Evolutionary conservation across 2,888 invertebrate genomes (phyloP).

Genomic region (Mimumesa dahlbomi): DNA sequence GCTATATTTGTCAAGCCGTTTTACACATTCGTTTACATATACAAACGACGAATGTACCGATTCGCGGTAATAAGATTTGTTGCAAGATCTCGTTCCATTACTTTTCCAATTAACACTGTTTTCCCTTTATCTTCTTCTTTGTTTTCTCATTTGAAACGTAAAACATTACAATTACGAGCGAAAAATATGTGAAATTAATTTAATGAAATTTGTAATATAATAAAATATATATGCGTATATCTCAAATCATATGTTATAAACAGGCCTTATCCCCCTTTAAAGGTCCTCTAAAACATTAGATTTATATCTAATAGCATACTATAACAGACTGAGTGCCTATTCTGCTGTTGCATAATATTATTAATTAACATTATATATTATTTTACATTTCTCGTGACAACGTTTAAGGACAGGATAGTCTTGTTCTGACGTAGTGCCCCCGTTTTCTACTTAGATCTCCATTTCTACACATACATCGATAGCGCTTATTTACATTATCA

Average conservation of each 20-base stretch:
- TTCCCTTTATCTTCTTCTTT: too few relatives aligned
- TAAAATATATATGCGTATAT: conserved; percentile 64
- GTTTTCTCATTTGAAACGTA: conserved; percentile 4
- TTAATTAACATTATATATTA: conserved; percentile 77
- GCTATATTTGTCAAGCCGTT: conserved; percentile 61
- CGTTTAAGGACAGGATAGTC: conserved; percentile 49
- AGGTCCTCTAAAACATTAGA: conserved; percentile 73
- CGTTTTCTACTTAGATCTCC: conserved; percentile 65
- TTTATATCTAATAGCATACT: conserved; percentile 71
- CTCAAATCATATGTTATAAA: conserved; percentile 69
- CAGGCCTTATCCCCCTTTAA: conserved; percentile 68
- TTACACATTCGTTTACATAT: conserved; percentile 44
- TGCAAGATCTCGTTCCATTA: conserved; percentile 21
- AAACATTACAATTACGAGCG: conserved; percentile 21
- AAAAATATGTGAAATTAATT: conserved; percentile 53
- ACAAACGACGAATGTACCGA: conserved; percentile 19
- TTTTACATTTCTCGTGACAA: conserved; percentile 74
- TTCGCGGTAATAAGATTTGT: background rate
- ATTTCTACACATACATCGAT: conserved; percentile 68
- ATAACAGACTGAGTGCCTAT: conserved; percentile 71
- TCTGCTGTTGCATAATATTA: conserved; percentile 72
- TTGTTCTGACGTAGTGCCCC: conserved; percentile 49
- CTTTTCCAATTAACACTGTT: conserved; percentile 4
- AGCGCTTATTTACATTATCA: conserved; percentile 76
- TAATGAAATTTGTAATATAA: conserved; percentile 59